Percentiles rank a stretch among this genome's conserved stretches.
These are phyloP conservation scores for Pemphredon lugubris DNA, from an alignment of 2,888 invertebrate species.

Conservation along the genomic window DNA sequence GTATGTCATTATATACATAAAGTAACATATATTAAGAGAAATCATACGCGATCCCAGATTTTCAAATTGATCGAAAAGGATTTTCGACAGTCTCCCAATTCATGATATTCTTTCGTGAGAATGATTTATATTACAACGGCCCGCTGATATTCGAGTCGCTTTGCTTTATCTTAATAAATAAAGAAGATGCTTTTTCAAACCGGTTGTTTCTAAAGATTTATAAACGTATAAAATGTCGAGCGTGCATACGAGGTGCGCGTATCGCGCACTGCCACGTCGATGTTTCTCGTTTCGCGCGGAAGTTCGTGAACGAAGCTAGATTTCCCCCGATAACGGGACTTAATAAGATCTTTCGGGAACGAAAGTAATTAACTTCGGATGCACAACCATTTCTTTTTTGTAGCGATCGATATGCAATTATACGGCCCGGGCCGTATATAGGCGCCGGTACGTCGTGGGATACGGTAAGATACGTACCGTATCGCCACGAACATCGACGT, in stretches of 20 bases:
- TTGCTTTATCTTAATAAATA: constrained; percentile 39
- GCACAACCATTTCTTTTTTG: constrained; percentile 36
- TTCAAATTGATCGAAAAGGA: constrained; percentile 1
- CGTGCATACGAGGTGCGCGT: constrained; percentile 6
- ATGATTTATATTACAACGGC: too few species aligned
- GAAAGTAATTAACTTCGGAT: constrained; percentile 32
- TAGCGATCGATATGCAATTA: constrained; percentile 50
- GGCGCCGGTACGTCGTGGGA: not conserved
- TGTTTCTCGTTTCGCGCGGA: constrained; percentile 1
- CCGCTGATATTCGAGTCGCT: not conserved
- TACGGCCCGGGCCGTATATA: constrained; percentile 35
- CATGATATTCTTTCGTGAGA: too few species aligned
- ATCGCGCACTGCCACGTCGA: not conserved
- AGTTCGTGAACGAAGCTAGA: constrained; percentile 15
- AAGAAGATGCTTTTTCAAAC: constrained; percentile 18
- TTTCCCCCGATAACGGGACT: constrained; percentile 7
- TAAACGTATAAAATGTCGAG: constrained; percentile 53
- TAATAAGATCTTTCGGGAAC: constrained; percentile 13
- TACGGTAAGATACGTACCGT: not conserved
- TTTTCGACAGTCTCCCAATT: too few species aligned
- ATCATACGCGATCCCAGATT: constrained; percentile 6
- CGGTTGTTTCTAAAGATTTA: constrained; percentile 28
- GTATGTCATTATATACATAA: constrained; percentile 32
- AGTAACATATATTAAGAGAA: constrained; percentile 19
- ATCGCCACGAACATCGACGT: too few species aligned